Percentiles rank a stretch among this genome's conserved stretches.
Conservation (phyloP, 1,140 invertebrate genomes). For the Drosophila rufa region DNA sequence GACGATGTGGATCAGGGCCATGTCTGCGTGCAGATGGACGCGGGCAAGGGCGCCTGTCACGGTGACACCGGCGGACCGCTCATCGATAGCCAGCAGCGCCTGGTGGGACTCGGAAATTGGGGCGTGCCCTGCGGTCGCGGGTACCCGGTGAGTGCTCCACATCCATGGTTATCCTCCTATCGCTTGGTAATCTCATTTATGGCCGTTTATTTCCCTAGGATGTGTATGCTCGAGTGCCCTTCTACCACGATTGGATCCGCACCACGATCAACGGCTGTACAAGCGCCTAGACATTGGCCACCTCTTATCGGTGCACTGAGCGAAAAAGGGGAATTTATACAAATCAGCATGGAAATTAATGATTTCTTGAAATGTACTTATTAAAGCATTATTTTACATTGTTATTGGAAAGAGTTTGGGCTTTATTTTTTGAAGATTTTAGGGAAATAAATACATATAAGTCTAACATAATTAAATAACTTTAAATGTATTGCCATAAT, state of each 20-base stretch:
- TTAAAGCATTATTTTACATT: not conserved
- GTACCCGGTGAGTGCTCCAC: slow-evolving; percentile 67
- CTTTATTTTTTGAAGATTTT: not conserved
- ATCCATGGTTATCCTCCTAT: not conserved
- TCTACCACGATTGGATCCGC: slow-evolving; percentile 84
- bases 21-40: slow-evolving; percentile 87
- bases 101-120: slow-evolving; percentile 85
- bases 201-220: slow-evolving; percentile 65
- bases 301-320: slow-evolving; percentile 15
- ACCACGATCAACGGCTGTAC: slow-evolving; percentile 68
- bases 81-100: slow-evolving; percentile 48
- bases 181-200: slow-evolving; percentile 1
- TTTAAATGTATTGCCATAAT: too few species aligned
- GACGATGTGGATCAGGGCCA: slow-evolving; percentile 84
- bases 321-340: not conserved
- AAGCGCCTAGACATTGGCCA: slow-evolving; percentile 42
- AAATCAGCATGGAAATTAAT: not conserved
- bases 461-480: too few species aligned
- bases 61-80: slow-evolving; percentile 74
- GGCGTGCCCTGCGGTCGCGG: slow-evolving; percentile 86
- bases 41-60: slow-evolving; percentile 85
- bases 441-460: not conserved
- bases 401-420: too few species aligned
- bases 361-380: not conserved
- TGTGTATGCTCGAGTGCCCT: slow-evolving; percentile 85